These are phyloP conservation scores for Chelmon rostratus DNA, from an alignment of 2,797 vertebrate species.

Conservation along the genomic window DNA sequence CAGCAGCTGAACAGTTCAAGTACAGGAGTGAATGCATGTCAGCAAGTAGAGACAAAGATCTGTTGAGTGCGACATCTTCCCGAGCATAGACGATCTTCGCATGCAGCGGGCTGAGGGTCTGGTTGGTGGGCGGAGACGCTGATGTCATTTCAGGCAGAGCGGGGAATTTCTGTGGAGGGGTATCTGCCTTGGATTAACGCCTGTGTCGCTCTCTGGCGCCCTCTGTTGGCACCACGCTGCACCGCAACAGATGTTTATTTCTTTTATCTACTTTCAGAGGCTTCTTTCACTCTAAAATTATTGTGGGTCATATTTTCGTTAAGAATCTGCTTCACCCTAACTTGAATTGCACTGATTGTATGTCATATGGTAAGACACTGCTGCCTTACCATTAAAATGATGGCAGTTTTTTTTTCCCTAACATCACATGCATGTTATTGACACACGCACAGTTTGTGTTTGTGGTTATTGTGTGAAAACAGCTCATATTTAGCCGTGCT, in stretches of 20 bases:
- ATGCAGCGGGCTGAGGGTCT: constrained; percentile 20
- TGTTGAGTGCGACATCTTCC: neutral
- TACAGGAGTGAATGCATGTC: too few relatives aligned
- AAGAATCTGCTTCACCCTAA: neutral
- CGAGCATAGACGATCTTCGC: constrained; percentile 46
- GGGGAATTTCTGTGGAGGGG: constrained; percentile 67
- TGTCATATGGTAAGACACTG: neutral
- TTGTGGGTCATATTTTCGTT: neutral
- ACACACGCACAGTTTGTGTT: constrained; percentile 21
- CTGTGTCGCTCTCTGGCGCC: constrained; percentile 6
- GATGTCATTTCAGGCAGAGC: constrained; percentile 73
- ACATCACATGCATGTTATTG: neutral
- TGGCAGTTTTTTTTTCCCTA: neutral
- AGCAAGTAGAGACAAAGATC: neutral
- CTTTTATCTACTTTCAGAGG: rapidly evolving
- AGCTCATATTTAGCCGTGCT: constrained; percentile 22
- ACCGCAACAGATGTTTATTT: neutral
- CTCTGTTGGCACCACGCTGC: constrained; percentile 9
- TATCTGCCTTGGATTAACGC: constrained; percentile 19
- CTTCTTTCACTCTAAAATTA: neutral
- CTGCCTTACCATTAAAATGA: neutral
- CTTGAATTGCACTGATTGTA: neutral
- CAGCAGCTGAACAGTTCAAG: too few relatives aligned
- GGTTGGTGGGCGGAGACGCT: constrained; percentile 69
- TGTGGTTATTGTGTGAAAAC: constrained; percentile 46